These are phyloP conservation scores for Pterostichus madidus DNA, from an alignment of 2,888 invertebrate species.

Conservation along the genomic window DNA sequence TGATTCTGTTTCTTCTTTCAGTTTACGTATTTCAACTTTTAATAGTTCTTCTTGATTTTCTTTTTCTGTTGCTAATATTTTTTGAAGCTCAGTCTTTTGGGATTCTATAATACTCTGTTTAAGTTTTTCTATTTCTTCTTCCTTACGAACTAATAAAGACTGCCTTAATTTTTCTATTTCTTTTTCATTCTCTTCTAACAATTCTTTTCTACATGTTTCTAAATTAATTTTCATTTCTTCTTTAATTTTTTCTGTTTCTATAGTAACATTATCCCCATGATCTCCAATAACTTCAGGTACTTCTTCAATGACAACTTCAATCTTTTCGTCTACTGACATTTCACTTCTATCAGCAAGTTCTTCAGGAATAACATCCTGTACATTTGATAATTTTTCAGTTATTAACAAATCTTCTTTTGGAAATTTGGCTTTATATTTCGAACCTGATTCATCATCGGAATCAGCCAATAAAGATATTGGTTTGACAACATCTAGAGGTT, in stretches of 20 bases:
- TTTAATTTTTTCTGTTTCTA: constrained; percentile 69
- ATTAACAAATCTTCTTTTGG: constrained; percentile 70
- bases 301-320: constrained; percentile 21
- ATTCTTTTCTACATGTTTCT: constrained; percentile 73
- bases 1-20: constrained; percentile 79
- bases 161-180: constrained; percentile 80
- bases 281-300: constrained; percentile 65
- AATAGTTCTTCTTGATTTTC: constrained; percentile 73
- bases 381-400: constrained; percentile 68
- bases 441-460: constrained; percentile 79
- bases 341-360: constrained; percentile 69
- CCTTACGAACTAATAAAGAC: constrained; percentile 79
- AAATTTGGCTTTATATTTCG: constrained; percentile 72
- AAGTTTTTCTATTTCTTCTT: constrained; percentile 74
- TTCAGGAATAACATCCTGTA: constrained; percentile 67
- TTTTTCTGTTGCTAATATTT: constrained; percentile 77
- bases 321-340: constrained; percentile 60
- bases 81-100: constrained; percentile 78
- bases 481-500: constrained; percentile 78
- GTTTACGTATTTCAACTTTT: constrained; percentile 77
- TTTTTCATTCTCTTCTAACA: constrained; percentile 76
- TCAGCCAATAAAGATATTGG: constrained; percentile 77
- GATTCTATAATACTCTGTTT: constrained; percentile 69
- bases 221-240: constrained; percentile 74
- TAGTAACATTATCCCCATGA: constrained; percentile 62